Conservation (phyloP, 2,113 vertebrate genomes). For the Montifringilla adamsi region DNA sequence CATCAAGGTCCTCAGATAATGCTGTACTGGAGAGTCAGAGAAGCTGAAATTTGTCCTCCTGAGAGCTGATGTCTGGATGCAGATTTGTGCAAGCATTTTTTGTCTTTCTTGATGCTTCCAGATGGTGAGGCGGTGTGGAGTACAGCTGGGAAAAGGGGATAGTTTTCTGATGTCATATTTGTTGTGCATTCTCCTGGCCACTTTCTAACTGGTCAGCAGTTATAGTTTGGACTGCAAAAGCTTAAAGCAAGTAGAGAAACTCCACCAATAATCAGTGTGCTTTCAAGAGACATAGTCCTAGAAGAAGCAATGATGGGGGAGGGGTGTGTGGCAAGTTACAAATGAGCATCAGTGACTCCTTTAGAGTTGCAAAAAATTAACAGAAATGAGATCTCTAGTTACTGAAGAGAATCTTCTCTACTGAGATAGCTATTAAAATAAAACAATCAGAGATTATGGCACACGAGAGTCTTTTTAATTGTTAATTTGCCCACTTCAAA, state of each 20-base stretch:
- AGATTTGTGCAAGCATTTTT: neutral
- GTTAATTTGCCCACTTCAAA: constrained; percentile 66
- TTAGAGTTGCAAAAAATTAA: constrained; percentile 71
- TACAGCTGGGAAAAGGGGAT: neutral
- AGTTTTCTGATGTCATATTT: neutral
- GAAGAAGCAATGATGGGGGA: neutral
- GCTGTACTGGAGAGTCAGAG: neutral
- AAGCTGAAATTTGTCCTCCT: neutral
- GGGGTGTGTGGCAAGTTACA: neutral
- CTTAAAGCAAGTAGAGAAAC: constrained; percentile 53
- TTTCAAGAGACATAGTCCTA: constrained; percentile 62
- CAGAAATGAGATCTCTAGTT: constrained; percentile 73
- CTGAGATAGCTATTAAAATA: constrained; percentile 69
- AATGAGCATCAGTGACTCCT: constrained; percentile 30
- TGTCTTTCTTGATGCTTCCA: neutral
- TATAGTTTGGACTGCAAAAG: constrained; percentile 53
- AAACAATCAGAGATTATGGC: constrained; percentile 64
- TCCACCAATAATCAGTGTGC: constrained; percentile 43
- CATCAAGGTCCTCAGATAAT: neutral
- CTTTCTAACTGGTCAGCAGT: constrained; percentile 36
- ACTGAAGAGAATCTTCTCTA: constrained; percentile 64
- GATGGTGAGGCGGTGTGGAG: neutral
- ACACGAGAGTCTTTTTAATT: constrained; percentile 69
- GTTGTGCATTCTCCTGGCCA: neutral
- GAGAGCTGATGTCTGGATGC: neutral